phyloP scores from a whole-genome alignment of 1,140 invertebrate species.

The Apis laboriosa region DNA sequence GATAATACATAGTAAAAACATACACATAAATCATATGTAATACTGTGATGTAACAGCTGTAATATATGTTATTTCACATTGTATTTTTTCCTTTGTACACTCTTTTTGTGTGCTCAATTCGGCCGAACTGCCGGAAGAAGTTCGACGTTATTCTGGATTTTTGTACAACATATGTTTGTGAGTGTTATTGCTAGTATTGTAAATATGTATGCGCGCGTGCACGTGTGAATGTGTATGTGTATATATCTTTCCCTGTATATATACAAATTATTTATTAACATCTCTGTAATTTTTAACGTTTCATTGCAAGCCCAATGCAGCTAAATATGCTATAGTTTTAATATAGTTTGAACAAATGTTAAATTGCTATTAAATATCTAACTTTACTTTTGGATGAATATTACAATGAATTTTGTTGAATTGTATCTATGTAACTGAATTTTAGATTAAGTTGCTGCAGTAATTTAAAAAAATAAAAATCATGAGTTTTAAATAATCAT shows the following conservation, averaged over 20 bases:
- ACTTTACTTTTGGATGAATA: conserved; percentile 34
- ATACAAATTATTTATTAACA: conserved; percentile 66
- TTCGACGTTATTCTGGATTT: conserved; percentile 47
- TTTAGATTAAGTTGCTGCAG: neutral
- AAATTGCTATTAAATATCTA: conserved; percentile 35
- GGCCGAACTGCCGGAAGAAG: conserved; percentile 38
- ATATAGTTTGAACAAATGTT: conserved; percentile 28
- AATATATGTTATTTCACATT: conserved; percentile 20
- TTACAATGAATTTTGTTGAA: conserved; percentile 26
- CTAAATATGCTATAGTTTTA: conserved; percentile 17
- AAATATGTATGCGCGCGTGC: conserved; percentile 45
- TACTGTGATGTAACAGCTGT: conserved; percentile 36
- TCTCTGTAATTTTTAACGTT: conserved; percentile 47
- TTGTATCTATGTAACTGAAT: conserved; percentile 7
- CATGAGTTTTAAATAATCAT: conserved; percentile 11
- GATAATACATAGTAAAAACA: conserved; percentile 44
- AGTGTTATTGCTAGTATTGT: conserved; percentile 58
- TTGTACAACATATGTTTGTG: conserved; percentile 55
- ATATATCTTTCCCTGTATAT: conserved; percentile 41
- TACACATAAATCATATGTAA: conserved; percentile 31
- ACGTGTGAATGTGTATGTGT: conserved; percentile 31
- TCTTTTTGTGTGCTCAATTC: conserved; percentile 51
- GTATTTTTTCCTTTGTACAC: conserved; percentile 8
- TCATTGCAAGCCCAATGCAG: conserved; percentile 22
- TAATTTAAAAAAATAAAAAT: neutral